Conservation (phyloP, 2,888 invertebrate genomes). For the Brachyptera putata region DNA sequence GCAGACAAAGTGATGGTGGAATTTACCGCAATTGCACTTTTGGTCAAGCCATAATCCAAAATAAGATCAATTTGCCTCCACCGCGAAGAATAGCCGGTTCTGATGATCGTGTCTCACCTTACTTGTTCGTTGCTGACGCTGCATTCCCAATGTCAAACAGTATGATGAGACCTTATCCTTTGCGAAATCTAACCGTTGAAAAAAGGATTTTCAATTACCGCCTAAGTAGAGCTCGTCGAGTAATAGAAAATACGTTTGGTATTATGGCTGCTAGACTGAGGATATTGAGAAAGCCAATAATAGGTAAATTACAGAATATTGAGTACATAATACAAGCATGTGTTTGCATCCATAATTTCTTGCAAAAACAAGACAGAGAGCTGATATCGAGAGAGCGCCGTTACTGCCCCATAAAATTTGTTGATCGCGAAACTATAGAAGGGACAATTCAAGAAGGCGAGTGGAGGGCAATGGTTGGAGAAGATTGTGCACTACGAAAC, state of each 20-base stretch:
- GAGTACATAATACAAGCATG: background rate
- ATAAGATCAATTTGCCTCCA: background rate
- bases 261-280: background rate
- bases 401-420: background rate
- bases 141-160: background rate
- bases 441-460: background rate
- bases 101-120: background rate
- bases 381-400: background rate
- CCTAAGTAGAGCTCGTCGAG: too few species aligned
- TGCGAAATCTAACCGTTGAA: background rate
- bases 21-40: constrained; percentile 21
- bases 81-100: background rate
- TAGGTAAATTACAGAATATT: background rate
- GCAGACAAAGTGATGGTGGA: too few species aligned
- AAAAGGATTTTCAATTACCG: too few species aligned
- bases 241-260: background rate
- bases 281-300: background rate
- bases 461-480: background rate
- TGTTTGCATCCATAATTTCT: background rate
- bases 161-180: background rate
- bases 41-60: background rate
- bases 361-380: background rate
- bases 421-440: background rate
- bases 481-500: background rate
- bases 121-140: constrained; percentile 3